Evolutionary conservation across 2,113 vertebrate species (phyloP).

Genomic region (Phoxinus phoxinus): DNA sequence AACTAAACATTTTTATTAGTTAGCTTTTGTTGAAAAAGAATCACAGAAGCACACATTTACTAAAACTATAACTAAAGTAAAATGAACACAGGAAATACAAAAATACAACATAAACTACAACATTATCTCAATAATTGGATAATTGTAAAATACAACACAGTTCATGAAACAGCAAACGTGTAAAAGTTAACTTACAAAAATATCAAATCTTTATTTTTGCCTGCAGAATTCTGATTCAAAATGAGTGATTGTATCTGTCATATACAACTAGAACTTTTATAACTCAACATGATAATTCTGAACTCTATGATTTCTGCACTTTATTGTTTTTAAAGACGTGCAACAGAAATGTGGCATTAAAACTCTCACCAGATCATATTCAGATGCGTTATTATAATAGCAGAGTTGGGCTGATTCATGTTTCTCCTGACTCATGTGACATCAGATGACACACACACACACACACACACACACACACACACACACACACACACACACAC

Average conservation of each 20-base stretch:
- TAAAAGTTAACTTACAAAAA: not conserved
- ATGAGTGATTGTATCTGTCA: not conserved
- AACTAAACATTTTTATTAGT: not conserved
- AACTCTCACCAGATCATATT: not conserved
- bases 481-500: not conserved
- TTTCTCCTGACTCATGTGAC: constrained; percentile 57
- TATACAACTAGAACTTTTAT: not conserved
- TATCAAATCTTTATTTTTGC: not conserved
- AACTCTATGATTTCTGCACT: not conserved
- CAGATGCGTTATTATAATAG: not conserved
- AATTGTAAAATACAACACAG: too few relatives aligned
- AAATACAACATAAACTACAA: not conserved
- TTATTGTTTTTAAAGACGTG: not conserved
- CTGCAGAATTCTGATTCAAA: not conserved
- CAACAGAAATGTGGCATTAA: not conserved
- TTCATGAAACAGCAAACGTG: too few relatives aligned
- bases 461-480: not conserved
- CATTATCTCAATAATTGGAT: too few relatives aligned
- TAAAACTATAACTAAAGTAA: not conserved
- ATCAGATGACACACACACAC: constrained; percentile 56
- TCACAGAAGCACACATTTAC: not conserved
- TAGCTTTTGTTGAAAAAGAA: not conserved
- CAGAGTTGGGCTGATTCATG: not conserved
- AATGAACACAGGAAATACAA: not conserved
- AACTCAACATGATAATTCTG: not conserved